Percentiles rank a stretch among this genome's conserved stretches.
These are phyloP conservation scores for Melanostoma scalare DNA, from an alignment of 2,888 invertebrate species.

Conservation along the genomic window DNA sequence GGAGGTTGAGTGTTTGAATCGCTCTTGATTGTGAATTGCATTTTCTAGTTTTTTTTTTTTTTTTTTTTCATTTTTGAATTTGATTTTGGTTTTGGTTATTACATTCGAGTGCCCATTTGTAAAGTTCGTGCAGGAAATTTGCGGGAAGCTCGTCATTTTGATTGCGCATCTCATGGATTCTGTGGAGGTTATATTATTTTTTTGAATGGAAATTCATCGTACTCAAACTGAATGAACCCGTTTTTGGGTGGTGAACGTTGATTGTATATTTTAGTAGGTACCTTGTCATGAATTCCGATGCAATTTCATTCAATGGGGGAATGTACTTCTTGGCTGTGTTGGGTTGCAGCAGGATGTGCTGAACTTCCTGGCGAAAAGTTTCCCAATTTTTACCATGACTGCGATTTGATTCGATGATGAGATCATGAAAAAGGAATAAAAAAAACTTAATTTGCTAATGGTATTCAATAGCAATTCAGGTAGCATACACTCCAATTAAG, in stretches of 20 bases:
- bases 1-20: neutral
- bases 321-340: slow-evolving; percentile 90
- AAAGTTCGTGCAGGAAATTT: slow-evolving; percentile 93
- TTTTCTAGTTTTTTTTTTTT: slow-evolving; percentile 17
- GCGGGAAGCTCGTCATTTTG: slow-evolving; percentile 88
- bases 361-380: slow-evolving; percentile 90
- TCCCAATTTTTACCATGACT: slow-evolving; percentile 96
- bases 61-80: slow-evolving; percentile 78
- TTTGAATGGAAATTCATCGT: neutral
- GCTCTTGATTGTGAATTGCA: slow-evolving; percentile 16
- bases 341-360: slow-evolving; percentile 91
- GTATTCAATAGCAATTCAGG: neutral
- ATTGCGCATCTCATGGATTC: slow-evolving; percentile 86
- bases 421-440: slow-evolving; percentile 3
- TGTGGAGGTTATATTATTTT: slow-evolving; percentile 76
- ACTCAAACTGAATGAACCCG: slow-evolving; percentile 7
- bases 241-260: neutral
- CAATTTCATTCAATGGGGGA: slow-evolving; percentile 88
- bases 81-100: slow-evolving; percentile 80
- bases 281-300: slow-evolving; percentile 89
- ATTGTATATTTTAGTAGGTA: slow-evolving; percentile 77
- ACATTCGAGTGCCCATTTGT: slow-evolving; percentile 97
- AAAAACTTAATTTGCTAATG: neutral
- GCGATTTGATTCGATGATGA: slow-evolving; percentile 54
- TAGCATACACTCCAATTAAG: slow-evolving; percentile 88